A percentile compares a stretch with the other conserved stretches of the same genome.
Evolutionary conservation across 2,888 invertebrate species (phyloP).

Genomic region (Cryptops parisi): DNA sequence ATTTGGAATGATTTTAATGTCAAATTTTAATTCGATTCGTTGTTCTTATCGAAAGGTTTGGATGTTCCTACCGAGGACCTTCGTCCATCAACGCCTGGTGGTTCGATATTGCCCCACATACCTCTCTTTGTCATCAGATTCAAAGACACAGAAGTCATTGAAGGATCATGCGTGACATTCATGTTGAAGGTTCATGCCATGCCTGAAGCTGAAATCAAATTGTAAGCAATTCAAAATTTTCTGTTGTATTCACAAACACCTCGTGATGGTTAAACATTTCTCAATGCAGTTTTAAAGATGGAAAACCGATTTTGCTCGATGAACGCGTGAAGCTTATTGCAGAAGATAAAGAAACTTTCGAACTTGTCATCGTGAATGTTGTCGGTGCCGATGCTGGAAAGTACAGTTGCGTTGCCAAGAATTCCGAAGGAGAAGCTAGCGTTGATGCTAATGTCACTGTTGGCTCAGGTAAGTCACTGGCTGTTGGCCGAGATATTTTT

Average conservation of each 20-base stretch:
- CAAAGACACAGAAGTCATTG: slow-evolving; percentile 72
- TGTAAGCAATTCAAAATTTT: slow-evolving; percentile 48
- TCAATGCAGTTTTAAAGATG: slow-evolving; percentile 59
- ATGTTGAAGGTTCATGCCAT: slow-evolving; percentile 77
- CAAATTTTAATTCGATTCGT: slow-evolving; percentile 4
- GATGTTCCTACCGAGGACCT: slow-evolving; percentile 47
- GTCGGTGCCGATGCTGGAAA: slow-evolving; percentile 58
- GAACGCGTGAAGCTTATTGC: slow-evolving; percentile 55
- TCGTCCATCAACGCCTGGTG: slow-evolving; percentile 61
- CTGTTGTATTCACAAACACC: too few relatives aligned
- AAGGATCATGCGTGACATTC: slow-evolving; percentile 72
- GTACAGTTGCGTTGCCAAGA: slow-evolving; percentile 71
- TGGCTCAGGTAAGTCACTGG: too few relatives aligned
- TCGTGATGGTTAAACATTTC: too few relatives aligned
- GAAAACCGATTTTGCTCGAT: slow-evolving; percentile 49
- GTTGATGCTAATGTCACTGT: slow-evolving; percentile 64
- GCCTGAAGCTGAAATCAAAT: slow-evolving; percentile 75
- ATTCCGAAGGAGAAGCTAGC: slow-evolving; percentile 60
- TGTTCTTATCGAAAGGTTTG: slow-evolving; percentile 42
- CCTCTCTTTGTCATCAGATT: slow-evolving; percentile 73
- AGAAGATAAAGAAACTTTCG: slow-evolving; percentile 69
- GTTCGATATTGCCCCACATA: slow-evolving; percentile 46
- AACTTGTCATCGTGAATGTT: slow-evolving; percentile 70
- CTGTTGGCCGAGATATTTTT: too few relatives aligned
- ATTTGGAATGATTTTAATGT: neutral